A percentile compares a stretch with the other conserved stretches of the same genome.
Evolutionary conservation across 2,888 invertebrate species (phyloP).

Genomic region (Ashinkailepas kermadecensis): DNA sequence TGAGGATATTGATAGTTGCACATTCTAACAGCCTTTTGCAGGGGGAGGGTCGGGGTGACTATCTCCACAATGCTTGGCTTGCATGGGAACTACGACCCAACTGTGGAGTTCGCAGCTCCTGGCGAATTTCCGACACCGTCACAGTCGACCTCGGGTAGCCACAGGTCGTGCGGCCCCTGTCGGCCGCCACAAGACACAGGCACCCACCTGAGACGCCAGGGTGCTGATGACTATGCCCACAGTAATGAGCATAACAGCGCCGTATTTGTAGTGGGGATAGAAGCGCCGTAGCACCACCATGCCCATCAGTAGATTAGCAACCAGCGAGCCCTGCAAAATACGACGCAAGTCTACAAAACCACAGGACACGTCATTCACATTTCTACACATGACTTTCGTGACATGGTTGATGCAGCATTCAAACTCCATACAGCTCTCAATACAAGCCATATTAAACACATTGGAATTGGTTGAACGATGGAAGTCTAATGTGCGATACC

Average conservation of each 20-base stretch:
- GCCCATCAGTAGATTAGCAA: slow-evolving; percentile 94
- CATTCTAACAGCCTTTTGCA: neutral
- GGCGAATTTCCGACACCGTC: too few relatives aligned
- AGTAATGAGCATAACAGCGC: slow-evolving; percentile 87
- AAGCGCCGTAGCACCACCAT: slow-evolving; percentile 75
- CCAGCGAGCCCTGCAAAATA: slow-evolving; percentile 68
- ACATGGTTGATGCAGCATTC: neutral
- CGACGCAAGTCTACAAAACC: neutral
- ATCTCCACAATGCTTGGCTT: too few relatives aligned
- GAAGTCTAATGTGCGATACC: too few relatives aligned
- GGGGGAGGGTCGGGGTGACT: neutral
- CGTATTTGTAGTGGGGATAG: slow-evolving; percentile 74
- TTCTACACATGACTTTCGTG: too few relatives aligned
- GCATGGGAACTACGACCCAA: too few relatives aligned
- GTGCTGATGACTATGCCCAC: slow-evolving; percentile 74
- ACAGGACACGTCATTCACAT: neutral
- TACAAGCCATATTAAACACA: neutral
- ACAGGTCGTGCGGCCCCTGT: too few relatives aligned
- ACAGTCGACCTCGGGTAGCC: too few relatives aligned
- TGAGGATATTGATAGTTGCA: neutral
- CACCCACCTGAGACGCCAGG: neutral
- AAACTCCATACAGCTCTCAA: neutral
- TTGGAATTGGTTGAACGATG: too few relatives aligned
- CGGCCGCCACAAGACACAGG: too few relatives aligned
- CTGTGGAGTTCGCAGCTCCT: too few relatives aligned